Evolutionary conservation across 35 echinoderm and acorn worm species (phyloP), one percentile per base, ranked within the genome.

Genomic region (Hemicentrotus pulcherrimus): DNA sequence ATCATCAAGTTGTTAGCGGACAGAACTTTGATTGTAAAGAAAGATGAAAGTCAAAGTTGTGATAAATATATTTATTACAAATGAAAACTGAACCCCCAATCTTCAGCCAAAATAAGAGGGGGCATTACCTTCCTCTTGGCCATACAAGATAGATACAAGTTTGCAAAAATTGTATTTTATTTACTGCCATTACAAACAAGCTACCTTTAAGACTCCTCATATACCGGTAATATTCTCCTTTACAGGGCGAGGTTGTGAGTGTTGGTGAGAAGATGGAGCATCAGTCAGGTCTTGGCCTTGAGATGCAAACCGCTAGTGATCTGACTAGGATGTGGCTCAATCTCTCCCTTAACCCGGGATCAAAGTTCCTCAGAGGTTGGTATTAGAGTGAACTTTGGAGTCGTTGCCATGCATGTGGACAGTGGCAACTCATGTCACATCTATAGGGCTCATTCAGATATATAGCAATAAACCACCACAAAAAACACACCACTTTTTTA

Each of bases 281-380:
- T 31, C 97, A 98, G 86, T 31, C 97, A 9, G 92, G 95, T 78
- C 96, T 98, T 94, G 97, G 97, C 12, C 94, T 95, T 86, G 96
- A 98, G 85, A 96, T 96, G 94, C 59, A 94, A 22, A 94, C 94
- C 10, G 86, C 96, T 2, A 94, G 97, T 94, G 97, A 98, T 58
- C 86, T 93, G 47, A 95, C 94, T 14, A 59, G 95, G 19, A 58
- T 98, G 32, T 98, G 97, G 97, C 45, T 96, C 1, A 96, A 94
- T 13, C 91, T 96, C 35, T 94, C 87, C 55, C 71, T 96, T 32
- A 93, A 94, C 18, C 97, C 97, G 8, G 95, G 96, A 7, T 98
- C 97, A 91, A 95, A 95, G 96, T 61, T 97, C 86, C 61, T 97
- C 78, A 95, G 96, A 95, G 97, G 97, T 96, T 86, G 32, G 45